Evolutionary conservation across 2,888 invertebrate species (phyloP).

Genomic region (Nomada flava): DNA sequence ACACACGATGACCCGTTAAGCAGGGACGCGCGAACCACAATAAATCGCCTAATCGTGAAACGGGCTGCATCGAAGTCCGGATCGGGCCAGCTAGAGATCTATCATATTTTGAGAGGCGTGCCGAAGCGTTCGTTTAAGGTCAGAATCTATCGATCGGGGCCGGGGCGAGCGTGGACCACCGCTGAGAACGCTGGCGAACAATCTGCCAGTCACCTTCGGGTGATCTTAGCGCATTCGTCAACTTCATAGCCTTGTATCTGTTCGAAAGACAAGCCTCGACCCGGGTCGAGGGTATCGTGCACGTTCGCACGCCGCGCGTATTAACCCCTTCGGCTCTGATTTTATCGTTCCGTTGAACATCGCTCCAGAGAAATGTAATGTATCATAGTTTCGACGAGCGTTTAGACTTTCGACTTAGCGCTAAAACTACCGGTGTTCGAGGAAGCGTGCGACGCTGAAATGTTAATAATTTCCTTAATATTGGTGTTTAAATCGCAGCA

Average conservation of each 20-base stretch:
- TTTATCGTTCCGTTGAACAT: constrained; percentile 12
- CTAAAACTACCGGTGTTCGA: too few species aligned
- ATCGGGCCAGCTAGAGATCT: constrained; percentile 67
- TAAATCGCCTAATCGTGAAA: constrained; percentile 35
- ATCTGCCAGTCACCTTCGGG: constrained; percentile 73
- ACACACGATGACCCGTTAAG: constrained; percentile 21
- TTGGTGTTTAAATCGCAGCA: too few species aligned
- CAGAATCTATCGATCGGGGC: constrained; percentile 65
- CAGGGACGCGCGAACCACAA: constrained; percentile 29
- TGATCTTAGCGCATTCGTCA: constrained; percentile 76
- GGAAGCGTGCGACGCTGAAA: too few species aligned
- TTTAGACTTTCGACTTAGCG: too few species aligned
- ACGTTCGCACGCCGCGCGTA: constrained; percentile 46
- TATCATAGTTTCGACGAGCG: too few species aligned
- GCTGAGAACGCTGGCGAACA: constrained; percentile 73
- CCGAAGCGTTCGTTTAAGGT: constrained; percentile 67
- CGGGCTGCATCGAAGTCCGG: constrained; percentile 48
- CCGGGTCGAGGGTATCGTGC: constrained; percentile 29
- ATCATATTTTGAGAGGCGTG: constrained; percentile 72
- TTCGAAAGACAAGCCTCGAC: constrained; percentile 27
- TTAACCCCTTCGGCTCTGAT: constrained; percentile 27
- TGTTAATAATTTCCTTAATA: too few species aligned
- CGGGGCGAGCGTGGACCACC: constrained; percentile 69
- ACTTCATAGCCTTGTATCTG: constrained; percentile 61
- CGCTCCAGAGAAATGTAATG: neutral